Conservation (phyloP, 2,113 vertebrate genomes). For the Microtus pennsylvanicus region DNA sequence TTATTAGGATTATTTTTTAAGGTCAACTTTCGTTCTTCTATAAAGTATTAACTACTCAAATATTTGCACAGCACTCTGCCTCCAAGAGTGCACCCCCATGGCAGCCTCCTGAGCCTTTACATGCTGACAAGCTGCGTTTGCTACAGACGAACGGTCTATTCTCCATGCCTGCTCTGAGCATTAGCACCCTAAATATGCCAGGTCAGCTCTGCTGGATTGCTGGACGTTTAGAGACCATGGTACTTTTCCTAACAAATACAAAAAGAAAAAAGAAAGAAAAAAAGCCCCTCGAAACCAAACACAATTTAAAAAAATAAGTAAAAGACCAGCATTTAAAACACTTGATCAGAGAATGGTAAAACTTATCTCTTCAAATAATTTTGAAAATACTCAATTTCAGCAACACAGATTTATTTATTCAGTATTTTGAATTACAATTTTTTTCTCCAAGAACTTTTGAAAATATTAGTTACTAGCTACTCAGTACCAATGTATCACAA, state of each 20-base stretch:
- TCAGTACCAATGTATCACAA: constrained; percentile 20
- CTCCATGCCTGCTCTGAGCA: neutral
- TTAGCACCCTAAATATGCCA: neutral
- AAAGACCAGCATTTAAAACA: constrained; percentile 59
- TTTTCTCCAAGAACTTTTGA: constrained; percentile 43
- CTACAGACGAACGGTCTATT: neutral
- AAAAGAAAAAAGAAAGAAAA: neutral
- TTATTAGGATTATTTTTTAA: constrained; percentile 42
- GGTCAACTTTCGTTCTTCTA: constrained; percentile 27
- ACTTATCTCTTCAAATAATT: constrained; percentile 64
- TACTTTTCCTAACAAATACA: constrained; percentile 28
- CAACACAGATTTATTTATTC: constrained; percentile 83
- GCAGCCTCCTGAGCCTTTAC: neutral
- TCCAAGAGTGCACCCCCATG: neutral
- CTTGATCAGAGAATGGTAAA: constrained; percentile 57
- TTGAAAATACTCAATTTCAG: constrained; percentile 73
- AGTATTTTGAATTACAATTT: constrained; percentile 67
- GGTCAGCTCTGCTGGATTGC: neutral
- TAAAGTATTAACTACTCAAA: constrained; percentile 48
- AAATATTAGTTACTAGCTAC: constrained; percentile 61
- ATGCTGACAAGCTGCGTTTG: neutral
- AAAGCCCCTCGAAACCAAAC: constrained; percentile 56
- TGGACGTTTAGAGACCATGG: constrained; percentile 13
- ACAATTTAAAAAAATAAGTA: neutral
- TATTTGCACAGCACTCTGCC: constrained; percentile 47